Evolutionary conservation across 1,140 invertebrate species (phyloP).

Genomic region (Ooceraea biroi): DNA sequence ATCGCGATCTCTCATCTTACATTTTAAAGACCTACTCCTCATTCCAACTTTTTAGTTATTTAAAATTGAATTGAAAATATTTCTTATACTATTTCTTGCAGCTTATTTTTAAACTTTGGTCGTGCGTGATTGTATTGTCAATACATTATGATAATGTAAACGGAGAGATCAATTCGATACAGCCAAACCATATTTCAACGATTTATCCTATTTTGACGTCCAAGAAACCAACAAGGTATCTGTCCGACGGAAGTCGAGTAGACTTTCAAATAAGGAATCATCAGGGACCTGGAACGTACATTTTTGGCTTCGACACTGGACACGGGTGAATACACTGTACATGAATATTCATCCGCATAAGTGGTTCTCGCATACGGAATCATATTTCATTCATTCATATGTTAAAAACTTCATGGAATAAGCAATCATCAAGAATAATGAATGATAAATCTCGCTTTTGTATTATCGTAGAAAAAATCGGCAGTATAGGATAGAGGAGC

Average conservation of each 20-base stretch:
- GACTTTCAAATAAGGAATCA: constrained; percentile 90
- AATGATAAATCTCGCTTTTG: constrained; percentile 30
- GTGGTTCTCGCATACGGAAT: not conserved
- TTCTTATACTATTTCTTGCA: constrained; percentile 4
- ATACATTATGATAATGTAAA: constrained; percentile 14
- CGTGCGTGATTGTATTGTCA: constrained; percentile 14
- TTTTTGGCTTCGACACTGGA: constrained; percentile 95
- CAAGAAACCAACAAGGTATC: constrained; percentile 63
- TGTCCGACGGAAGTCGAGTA: constrained; percentile 81
- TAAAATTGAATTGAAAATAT: not conserved
- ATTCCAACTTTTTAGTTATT: no score
- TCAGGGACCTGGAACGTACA: constrained; percentile 93
- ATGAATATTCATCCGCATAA: not conserved
- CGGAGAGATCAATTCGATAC: not conserved
- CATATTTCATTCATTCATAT: not conserved
- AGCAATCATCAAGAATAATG: constrained; percentile 5
- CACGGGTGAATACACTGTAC: constrained; percentile 90
- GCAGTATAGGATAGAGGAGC: constrained; percentile 93
- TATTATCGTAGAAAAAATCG: constrained; percentile 90
- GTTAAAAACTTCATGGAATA: not conserved
- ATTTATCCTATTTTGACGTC: constrained; percentile 15
- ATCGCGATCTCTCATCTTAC: no score
- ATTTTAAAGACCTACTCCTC: no score
- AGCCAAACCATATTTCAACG: not conserved
- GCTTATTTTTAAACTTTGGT: constrained; percentile 37